Evolutionary conservation across 1,140 invertebrate species (phyloP).

Genomic region (Eurosta solidaginis): DNA sequence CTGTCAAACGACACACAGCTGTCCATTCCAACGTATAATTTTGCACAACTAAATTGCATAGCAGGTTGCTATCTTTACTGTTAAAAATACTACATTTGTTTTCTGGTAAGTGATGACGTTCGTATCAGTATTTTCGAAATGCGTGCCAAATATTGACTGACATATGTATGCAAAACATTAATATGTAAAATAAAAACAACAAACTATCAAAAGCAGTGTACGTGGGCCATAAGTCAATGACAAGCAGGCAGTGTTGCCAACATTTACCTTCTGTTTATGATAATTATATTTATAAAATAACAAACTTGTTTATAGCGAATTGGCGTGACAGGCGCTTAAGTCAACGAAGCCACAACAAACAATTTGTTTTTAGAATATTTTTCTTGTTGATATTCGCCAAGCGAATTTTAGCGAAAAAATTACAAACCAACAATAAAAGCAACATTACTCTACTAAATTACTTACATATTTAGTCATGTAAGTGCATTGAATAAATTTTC

Average conservation of each 20-base stretch:
- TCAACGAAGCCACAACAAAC: neutral
- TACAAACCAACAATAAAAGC: too few relatives aligned
- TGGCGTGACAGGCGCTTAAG: neutral
- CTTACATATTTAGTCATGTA: too few relatives aligned
- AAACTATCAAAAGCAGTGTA: neutral
- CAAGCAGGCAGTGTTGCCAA: neutral
- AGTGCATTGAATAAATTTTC: neutral
- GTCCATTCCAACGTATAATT: neutral
- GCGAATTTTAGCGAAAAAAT: too few relatives aligned
- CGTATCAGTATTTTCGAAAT: conserved; percentile 3
- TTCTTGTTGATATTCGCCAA: neutral
- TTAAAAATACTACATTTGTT: too few relatives aligned
- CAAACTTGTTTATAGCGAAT: neutral
- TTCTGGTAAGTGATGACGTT: neutral
- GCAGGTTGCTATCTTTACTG: neutral
- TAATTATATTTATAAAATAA: neutral
- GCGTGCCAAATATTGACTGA: conserved; percentile 27
- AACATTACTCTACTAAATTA: neutral
- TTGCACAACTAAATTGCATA: neutral
- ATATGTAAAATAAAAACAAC: neutral
- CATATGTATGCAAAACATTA: conserved; percentile 25
- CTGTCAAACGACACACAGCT: neutral
- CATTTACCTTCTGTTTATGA: neutral
- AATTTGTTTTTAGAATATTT: neutral
- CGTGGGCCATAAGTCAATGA: too few relatives aligned